phyloP scores from a whole-genome alignment of 2,888 invertebrate genomes.

The Acholoe squamosa region DNA sequence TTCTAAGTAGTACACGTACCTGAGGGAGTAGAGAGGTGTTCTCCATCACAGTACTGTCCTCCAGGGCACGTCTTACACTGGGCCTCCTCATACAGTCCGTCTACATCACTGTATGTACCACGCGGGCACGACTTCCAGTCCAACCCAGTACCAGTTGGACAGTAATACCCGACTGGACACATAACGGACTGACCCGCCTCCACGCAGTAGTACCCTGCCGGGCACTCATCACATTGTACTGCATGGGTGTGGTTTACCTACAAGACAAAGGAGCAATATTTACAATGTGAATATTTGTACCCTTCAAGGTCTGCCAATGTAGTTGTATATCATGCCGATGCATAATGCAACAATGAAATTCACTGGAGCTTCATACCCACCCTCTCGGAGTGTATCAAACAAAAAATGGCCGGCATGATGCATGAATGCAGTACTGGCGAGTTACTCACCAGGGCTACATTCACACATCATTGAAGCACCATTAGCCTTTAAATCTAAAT shows the following conservation, averaged over 20 bases:
- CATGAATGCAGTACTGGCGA: too few relatives aligned
- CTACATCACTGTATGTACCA: conserved; percentile 79
- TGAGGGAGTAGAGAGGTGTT: conserved; percentile 76
- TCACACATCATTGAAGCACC: too few relatives aligned
- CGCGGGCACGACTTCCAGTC: conserved; percentile 80
- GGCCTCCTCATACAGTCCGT: conserved; percentile 74
- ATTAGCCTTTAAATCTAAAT: too few relatives aligned
- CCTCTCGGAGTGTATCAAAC: too few relatives aligned
- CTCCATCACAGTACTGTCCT: conserved; percentile 79
- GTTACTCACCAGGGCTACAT: too few relatives aligned
- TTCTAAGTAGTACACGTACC: conserved; percentile 73
- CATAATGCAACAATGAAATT: too few relatives aligned
- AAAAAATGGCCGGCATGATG: too few relatives aligned
- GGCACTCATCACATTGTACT: conserved; percentile 76
- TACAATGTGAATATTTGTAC: too few relatives aligned
- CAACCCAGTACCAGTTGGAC: conserved; percentile 79
- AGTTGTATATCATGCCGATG: too few relatives aligned
- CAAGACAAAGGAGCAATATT: too few relatives aligned
- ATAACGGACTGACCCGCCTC: conserved; percentile 74
- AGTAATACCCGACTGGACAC: conserved; percentile 80
- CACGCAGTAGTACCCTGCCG: conserved; percentile 81
- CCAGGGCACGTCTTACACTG: conserved; percentile 80
- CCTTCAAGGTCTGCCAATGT: too few relatives aligned
- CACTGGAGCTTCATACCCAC: too few relatives aligned
- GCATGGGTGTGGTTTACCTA: conserved; percentile 82